phyloP scores from a whole-genome alignment of 2,113 vertebrate genomes.

The Etheostoma spectabile region DNA sequence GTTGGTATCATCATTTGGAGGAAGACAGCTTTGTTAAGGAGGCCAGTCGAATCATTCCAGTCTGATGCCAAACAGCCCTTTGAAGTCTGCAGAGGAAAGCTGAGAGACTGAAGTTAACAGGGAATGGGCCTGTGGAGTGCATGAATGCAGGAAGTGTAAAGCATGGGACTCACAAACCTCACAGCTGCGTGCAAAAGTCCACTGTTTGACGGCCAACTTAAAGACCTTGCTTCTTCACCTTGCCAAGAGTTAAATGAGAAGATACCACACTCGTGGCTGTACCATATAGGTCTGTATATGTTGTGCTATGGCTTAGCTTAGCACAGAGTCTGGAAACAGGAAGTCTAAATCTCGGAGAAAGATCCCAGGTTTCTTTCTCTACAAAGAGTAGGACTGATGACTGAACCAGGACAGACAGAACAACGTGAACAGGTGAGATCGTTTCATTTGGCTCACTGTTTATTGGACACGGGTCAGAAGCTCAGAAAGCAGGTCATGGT shows the following conservation, averaged over 20 bases:
- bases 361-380: slow-evolving; percentile 5
- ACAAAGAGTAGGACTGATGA: not conserved
- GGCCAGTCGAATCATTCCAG: slow-evolving; percentile 37
- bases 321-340: slow-evolving; percentile 19
- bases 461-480: slow-evolving; percentile 66
- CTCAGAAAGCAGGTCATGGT: slow-evolving; percentile 67
- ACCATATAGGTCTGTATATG: too few relatives aligned
- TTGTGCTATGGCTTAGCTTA: not conserved
- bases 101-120: not conserved
- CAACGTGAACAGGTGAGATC: slow-evolving; percentile 63
- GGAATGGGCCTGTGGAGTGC: not conserved
- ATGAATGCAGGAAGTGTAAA: slow-evolving; percentile 17
- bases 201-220: not conserved
- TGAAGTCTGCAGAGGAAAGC: slow-evolving; percentile 38
- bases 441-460: slow-evolving; percentile 63
- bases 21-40: not conserved
- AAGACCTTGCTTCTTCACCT: not conserved
- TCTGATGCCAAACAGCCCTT: slow-evolving; percentile 42
- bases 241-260: not conserved
- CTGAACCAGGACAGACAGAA: slow-evolving; percentile 39
- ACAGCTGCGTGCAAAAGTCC: not conserved
- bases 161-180: slow-evolving; percentile 17
- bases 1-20: slow-evolving; percentile 8
- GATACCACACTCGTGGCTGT: not conserved
- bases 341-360: not conserved